Base-by-base conservation (phyloP, 2,113 vertebrate species). In the Heterotilapia buettikoferi region DNA sequence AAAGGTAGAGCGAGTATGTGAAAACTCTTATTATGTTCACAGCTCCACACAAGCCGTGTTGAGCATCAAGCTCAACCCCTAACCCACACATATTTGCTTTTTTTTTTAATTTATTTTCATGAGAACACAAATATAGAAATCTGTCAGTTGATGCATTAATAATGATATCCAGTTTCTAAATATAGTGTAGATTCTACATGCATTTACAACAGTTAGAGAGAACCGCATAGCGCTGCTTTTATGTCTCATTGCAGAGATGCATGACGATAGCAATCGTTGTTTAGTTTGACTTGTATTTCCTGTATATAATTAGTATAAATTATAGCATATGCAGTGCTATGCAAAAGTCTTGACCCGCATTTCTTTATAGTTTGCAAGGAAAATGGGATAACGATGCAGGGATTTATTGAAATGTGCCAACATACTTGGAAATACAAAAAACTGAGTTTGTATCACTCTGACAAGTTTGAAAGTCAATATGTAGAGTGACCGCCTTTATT, bases 51-150 rank as follows among this genome's bases (percentile, higher is more conserved):
- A 13, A n/a, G n/a, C n/a, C n/a, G n/a, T n/a, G n/a, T n/a, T n/a
- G n/a, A n/a, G n/a, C n/a, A n/a, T n/a, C n/a, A n/a, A n/a, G n/a
- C n/a, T n/a, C n/a, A n/a, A 36, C 4, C 29, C 33, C n/a, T 12
- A 61, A 61, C 57, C 9, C 31, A 11, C 8, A 26, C 8, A 38
- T 1, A 11, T 76, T 31, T 76, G 3, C 43, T 26, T 45, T 6
- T 38, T 40, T 14, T 2, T 18, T 33, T 0, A 0, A n/a, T 59
- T 19, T 33, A 1, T 66, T 66, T 36, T 11, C 4, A 76, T 50
- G 40, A 76, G 43, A 76, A 78, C 16, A 78, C 14, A 78, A 12
- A 50, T 11, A 29, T 76, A 50, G 71, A 50, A 76, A 76, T 19
- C 14, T 47, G 9, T 47, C 24, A 50, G 13, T 45, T 76, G 24